A percentile compares a stretch with the other conserved stretches of the same genome.
Evolutionary conservation across 2,113 vertebrate genomes (phyloP).

Genomic region (Megaleporinus macrocephalus): DNA sequence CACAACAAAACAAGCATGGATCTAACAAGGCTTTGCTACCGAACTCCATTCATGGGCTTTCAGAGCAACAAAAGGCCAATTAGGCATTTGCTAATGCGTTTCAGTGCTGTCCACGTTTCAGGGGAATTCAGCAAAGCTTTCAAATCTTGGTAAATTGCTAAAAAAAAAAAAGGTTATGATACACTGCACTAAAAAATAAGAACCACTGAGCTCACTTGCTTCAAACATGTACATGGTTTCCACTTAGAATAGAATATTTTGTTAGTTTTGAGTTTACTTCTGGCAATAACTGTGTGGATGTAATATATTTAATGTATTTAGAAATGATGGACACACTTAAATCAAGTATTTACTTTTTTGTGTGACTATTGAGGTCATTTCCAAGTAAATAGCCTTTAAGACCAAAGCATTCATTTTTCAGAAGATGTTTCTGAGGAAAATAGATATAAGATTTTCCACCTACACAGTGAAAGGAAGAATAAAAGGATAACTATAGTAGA

Average conservation of each 20-base stretch:
- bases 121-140: neutral
- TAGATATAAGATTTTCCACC: too few relatives aligned
- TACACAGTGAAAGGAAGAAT: too few relatives aligned
- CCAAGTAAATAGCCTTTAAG: too few relatives aligned
- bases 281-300: neutral
- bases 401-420: too few relatives aligned
- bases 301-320: neutral
- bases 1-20: neutral
- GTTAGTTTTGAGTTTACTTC: neutral
- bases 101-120: neutral
- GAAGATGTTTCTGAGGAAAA: too few relatives aligned
- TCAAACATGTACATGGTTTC: neutral
- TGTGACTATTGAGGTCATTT: neutral
- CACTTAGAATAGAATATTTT: neutral
- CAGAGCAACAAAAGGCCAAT: neutral
- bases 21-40: constrained; percentile 2
- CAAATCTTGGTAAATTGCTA: neutral
- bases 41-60: neutral
- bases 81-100: neutral
- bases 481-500: too few relatives aligned
- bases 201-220: neutral
- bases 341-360: neutral
- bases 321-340: too few relatives aligned
- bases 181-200: neutral
- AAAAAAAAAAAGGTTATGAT: too few relatives aligned